Conservation (phyloP, 2,888 invertebrate genomes). For the Lycia hirtaria region DNA sequence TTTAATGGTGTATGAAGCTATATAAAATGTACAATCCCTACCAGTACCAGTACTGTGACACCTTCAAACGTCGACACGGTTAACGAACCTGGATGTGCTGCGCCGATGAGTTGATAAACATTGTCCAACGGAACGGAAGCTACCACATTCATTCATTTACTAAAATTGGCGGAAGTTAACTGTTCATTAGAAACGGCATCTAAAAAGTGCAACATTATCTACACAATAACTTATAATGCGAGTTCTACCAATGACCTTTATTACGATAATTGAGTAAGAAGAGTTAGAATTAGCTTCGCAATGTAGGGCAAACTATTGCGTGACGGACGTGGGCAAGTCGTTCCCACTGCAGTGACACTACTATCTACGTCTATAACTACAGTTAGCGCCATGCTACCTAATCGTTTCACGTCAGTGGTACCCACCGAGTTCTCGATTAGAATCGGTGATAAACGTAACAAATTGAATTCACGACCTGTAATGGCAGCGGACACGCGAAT, state of each 20-base stretch:
- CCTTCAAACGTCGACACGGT: constrained; percentile 73
- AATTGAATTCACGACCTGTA: constrained; percentile 31
- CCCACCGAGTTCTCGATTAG: constrained; percentile 37
- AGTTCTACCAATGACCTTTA: constrained; percentile 49
- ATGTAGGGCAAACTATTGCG: constrained; percentile 58
- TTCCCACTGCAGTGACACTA: constrained; percentile 45
- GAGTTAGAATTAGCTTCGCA: constrained; percentile 46
- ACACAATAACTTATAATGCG: constrained; percentile 35
- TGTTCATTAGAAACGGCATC: constrained; percentile 44
- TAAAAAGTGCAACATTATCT: constrained; percentile 42
- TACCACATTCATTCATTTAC: constrained; percentile 59
- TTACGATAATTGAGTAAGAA: constrained; percentile 59
- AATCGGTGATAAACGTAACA: constrained; percentile 37
- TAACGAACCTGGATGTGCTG: constrained; percentile 48
- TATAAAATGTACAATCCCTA: constrained; percentile 18
- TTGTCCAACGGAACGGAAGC: constrained; percentile 55
- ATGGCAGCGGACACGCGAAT: constrained; percentile 26
- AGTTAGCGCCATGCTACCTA: constrained; percentile 24
- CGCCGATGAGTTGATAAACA: constrained; percentile 63
- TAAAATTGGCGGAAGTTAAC: constrained; percentile 62
- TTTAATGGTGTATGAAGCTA: constrained; percentile 33
- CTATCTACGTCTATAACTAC: constrained; percentile 5
- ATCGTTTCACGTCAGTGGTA: constrained; percentile 46
- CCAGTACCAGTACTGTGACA: constrained; percentile 50
- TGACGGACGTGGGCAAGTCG: constrained; percentile 57